phyloP scores from a whole-genome alignment of 2,797 vertebrate species.

The Lagorchestes hirsutus region DNA sequence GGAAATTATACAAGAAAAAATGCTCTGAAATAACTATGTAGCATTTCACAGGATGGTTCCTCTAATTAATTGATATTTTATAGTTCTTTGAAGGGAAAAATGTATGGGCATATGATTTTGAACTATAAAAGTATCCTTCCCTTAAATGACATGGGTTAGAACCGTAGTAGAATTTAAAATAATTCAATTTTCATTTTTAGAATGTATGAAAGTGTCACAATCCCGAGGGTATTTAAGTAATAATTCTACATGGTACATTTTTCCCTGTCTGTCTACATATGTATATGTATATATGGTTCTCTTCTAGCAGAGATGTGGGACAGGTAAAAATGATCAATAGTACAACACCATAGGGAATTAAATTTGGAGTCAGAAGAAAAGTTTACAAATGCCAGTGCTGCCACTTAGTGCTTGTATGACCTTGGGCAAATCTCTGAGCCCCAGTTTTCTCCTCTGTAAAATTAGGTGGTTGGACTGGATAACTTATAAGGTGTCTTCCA shows the following conservation, averaged over 20 bases:
- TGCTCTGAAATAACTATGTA: background rate
- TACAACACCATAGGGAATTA: background rate
- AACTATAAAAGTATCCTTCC: conserved; percentile 6
- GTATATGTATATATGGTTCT: background rate
- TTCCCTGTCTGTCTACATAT: no score
- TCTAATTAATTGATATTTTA: background rate
- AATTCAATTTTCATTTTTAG: background rate
- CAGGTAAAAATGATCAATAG: background rate
- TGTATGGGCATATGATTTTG: background rate
- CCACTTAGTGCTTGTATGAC: background rate
- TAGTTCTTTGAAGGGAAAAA: background rate
- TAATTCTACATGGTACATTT: background rate
- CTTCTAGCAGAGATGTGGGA: background rate
- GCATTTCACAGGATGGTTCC: background rate
- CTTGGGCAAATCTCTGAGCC: background rate
- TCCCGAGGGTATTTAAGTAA: background rate
- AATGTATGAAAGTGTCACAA: background rate
- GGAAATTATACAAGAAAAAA: conserved; percentile 13
- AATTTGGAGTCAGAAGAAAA: background rate
- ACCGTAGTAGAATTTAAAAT: background rate
- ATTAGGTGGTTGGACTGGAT: background rate
- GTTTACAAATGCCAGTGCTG: background rate
- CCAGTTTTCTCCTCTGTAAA: background rate
- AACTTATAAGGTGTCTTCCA: background rate
- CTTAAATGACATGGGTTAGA: background rate